phyloP scores from a whole-genome alignment of 2,113 vertebrate genomes.

The Rhizomys pruinosus region DNA sequence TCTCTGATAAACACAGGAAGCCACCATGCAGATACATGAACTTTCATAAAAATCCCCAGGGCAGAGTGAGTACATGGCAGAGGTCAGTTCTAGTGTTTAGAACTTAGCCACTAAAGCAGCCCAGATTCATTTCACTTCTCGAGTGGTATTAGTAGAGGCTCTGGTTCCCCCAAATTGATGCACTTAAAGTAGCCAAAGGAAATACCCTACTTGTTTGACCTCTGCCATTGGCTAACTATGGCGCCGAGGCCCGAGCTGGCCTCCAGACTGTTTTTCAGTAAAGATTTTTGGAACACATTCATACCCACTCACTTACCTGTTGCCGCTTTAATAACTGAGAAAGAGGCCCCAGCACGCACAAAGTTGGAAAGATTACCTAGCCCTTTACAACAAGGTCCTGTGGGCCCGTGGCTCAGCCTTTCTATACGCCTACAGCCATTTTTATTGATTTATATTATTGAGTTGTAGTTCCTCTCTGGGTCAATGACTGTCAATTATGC shows the following conservation, averaged over 20 bases:
- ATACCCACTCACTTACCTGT: not conserved
- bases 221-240: not conserved
- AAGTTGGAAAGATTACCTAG: not conserved
- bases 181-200: not conserved
- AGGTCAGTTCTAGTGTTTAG: not conserved
- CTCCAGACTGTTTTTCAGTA: not conserved
- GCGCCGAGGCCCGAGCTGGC: not conserved
- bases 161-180: not conserved
- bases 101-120: not conserved
- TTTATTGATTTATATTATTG: not conserved
- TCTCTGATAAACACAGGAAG: not conserved
- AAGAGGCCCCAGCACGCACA: not conserved
- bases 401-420: not conserved
- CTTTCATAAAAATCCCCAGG: not conserved
- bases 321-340: not conserved
- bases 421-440: not conserved
- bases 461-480: not conserved
- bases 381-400: not conserved
- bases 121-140: no score
- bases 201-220: not conserved
- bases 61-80: not conserved
- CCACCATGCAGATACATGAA: not conserved
- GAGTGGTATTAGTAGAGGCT: not conserved
- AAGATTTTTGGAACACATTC: not conserved
- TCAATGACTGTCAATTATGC: not conserved